Conservation (phyloP, 2,888 invertebrate species). For the Clitarchus hookeri region DNA sequence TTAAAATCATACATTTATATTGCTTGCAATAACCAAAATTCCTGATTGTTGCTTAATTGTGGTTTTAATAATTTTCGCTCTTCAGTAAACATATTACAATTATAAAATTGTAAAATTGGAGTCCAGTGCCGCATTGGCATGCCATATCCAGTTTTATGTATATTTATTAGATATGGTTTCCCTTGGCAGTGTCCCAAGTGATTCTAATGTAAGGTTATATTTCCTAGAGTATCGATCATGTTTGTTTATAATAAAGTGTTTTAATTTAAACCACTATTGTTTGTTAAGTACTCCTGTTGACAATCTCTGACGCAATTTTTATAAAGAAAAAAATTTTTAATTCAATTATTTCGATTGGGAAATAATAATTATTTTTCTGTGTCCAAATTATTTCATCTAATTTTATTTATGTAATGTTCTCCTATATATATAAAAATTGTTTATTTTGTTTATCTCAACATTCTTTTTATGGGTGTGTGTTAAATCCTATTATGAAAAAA, state of each 20-base stretch:
- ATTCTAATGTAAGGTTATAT: too few species aligned
- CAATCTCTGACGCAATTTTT: neutral
- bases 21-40: too few species aligned
- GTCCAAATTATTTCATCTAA: neutral
- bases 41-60: too few species aligned
- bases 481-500: neutral
- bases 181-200: too few species aligned
- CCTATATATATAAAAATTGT: neutral
- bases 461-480: neutral
- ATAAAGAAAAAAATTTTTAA: neutral
- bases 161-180: too few species aligned
- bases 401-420: neutral
- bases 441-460: neutral
- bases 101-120: too few species aligned
- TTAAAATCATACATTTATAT: too few species aligned
- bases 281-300: neutral
- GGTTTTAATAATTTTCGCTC: too few species aligned
- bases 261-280: too few species aligned
- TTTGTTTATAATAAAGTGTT: neutral
- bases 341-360: neutral
- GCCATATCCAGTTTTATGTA: too few species aligned
- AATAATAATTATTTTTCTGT: neutral
- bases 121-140: too few species aligned
- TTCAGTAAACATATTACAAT: too few species aligned
- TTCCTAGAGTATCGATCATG: neutral